A percentile compares a stretch with the other conserved stretches of the same genome.
Conservation (phyloP, 2,797 vertebrate genomes). For the Anniella stebbinsi region DNA sequence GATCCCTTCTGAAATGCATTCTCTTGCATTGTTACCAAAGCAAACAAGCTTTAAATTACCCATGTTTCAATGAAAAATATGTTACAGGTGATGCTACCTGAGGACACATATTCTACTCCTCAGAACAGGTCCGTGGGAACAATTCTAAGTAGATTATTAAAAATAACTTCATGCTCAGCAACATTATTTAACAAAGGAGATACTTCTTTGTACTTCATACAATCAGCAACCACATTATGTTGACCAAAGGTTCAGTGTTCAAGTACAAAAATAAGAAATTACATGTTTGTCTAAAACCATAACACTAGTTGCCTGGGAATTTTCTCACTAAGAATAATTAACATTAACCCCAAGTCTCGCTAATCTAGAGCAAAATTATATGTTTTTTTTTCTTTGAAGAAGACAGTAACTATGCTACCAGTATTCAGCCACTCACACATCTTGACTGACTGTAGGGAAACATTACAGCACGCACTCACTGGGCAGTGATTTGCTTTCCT, state of each 20-base stretch:
- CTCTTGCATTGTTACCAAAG: slow-evolving; percentile 6
- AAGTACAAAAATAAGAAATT: slow-evolving; percentile 26
- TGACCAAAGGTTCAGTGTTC: slow-evolving; percentile 39
- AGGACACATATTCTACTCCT: background rate
- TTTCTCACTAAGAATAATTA: slow-evolving; percentile 3
- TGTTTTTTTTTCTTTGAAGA: rapidly evolving
- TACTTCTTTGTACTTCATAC: background rate
- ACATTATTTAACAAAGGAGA: slow-evolving; percentile 1
- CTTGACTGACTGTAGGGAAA: background rate
- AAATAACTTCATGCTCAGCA: slow-evolving; percentile 4
- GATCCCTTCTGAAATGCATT: background rate
- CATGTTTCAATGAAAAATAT: slow-evolving; percentile 12
- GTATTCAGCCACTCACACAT: too few relatives aligned
- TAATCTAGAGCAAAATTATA: rapidly evolving
- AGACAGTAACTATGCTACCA: background rate
- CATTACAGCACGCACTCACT: background rate
- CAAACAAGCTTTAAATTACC: slow-evolving; percentile 4
- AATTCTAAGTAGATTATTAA: background rate
- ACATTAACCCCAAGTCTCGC: background rate
- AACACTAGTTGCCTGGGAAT: slow-evolving; percentile 3
- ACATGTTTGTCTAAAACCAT: slow-evolving; percentile 38
- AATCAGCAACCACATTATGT: background rate
- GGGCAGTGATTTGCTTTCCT: slow-evolving; percentile 1
- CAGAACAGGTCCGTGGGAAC: background rate
- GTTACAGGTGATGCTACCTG: background rate